Percentiles rank a stretch among this genome's conserved stretches.
Conservation (phyloP, 2,888 invertebrate genomes). For the Meta bourneti region DNA sequence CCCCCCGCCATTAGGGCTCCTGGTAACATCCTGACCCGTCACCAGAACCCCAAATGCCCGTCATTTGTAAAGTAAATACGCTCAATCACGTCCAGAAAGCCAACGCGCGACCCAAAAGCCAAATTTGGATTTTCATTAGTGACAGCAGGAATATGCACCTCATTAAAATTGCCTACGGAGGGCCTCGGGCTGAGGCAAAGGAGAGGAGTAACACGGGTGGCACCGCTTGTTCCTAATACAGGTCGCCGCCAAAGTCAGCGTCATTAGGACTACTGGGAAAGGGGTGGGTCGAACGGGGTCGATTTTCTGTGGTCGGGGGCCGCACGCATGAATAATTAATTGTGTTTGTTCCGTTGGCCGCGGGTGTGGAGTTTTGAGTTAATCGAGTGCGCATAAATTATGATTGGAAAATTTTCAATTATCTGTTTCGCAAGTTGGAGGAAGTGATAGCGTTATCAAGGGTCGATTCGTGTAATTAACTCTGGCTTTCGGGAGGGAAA, state of each 20-base stretch:
- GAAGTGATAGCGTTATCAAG: conserved; percentile 57
- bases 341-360: conserved; percentile 57
- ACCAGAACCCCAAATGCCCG: conserved; percentile 21
- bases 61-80: conserved; percentile 59
- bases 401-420: conserved; percentile 74
- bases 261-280: conserved; percentile 60
- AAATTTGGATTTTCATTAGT: conserved; percentile 66
- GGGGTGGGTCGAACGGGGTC: conserved; percentile 1
- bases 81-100: conserved; percentile 61
- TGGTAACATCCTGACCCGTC: not conserved
- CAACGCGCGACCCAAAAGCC: conserved; percentile 53
- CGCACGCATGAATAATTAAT: conserved; percentile 70
- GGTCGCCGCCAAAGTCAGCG: conserved; percentile 53
- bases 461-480: conserved; percentile 61
- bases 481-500: conserved; percentile 10
- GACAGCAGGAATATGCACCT: conserved; percentile 46
- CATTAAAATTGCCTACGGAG: conserved; percentile 63
- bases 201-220: not conserved
- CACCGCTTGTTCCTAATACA: conserved; percentile 53
- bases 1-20: not conserved
- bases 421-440: conserved; percentile 37
- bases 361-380: conserved; percentile 61
- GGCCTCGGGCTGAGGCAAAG: conserved; percentile 19
- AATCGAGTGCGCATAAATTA: conserved; percentile 73
- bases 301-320: conserved; percentile 56